These are phyloP conservation scores for Peromyscus melanophrys DNA, from an alignment of 2,797 vertebrate species.

Conservation along the genomic window DNA sequence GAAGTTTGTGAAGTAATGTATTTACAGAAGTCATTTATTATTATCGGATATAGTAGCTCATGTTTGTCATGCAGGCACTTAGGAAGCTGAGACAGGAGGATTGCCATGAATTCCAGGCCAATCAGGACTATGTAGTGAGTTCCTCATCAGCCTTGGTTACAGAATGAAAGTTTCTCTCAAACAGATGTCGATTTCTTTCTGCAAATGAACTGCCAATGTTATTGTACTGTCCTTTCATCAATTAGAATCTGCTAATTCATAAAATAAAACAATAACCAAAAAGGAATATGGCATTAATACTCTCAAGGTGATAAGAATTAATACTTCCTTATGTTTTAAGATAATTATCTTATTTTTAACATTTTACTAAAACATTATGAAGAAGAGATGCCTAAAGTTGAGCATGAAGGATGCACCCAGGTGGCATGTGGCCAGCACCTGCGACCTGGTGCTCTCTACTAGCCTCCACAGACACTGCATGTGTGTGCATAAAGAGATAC, in stretches of 20 bases:
- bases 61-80: not conserved
- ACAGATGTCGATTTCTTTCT: not conserved
- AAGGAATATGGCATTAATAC: not conserved
- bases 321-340: not conserved
- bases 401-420: not conserved
- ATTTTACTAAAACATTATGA: slow-evolving; percentile 31
- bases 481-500: not conserved
- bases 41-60: not conserved
- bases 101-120: not conserved
- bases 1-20: not conserved
- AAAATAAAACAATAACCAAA: slow-evolving; percentile 1
- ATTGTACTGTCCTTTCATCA: not conserved
- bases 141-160: not conserved
- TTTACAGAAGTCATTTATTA: slow-evolving; percentile 12
- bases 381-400: not conserved
- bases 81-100: not conserved
- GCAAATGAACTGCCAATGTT: not conserved
- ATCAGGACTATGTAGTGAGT: not conserved
- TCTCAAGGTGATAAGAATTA: not conserved
- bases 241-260: slow-evolving; percentile 20
- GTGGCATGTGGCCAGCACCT: not conserved
- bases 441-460: too few relatives aligned
- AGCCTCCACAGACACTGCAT: not conserved
- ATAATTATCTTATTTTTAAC: not conserved
- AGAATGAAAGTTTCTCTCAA: not conserved